These are phyloP conservation scores for Epinotia ramella DNA, from an alignment of 2,888 invertebrate genomes.

Conservation along the genomic window DNA sequence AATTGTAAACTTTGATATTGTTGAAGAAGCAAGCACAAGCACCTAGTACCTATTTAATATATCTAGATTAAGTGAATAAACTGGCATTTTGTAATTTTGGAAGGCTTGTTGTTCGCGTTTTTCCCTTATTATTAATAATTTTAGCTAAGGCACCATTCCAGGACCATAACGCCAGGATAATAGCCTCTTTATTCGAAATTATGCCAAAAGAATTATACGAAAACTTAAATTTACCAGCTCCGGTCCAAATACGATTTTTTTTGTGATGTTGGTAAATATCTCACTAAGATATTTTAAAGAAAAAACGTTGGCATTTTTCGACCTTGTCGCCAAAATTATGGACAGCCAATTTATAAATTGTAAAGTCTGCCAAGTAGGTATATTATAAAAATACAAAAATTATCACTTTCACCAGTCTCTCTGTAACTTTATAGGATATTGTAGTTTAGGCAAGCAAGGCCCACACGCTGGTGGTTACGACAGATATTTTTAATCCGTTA, in stretches of 20 bases:
- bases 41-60: background rate
- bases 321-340: background rate
- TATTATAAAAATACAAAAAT: slow-evolving; percentile 54
- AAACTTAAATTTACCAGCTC: background rate
- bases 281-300: background rate
- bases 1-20: background rate
- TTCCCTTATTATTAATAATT: background rate
- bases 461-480: slow-evolving; percentile 77
- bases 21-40: background rate
- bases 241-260: background rate
- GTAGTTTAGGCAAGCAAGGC: slow-evolving; percentile 69
- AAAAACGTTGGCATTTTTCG: background rate
- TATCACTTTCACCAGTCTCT: slow-evolving; percentile 52
- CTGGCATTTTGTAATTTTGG: slow-evolving; percentile 5
- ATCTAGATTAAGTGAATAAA: slow-evolving; percentile 9
- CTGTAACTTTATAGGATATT: slow-evolving; percentile 37
- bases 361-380: slow-evolving; percentile 15
- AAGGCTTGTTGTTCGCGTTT: background rate
- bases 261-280: background rate
- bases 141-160: background rate
- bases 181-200: background rate
- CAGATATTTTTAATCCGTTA: slow-evolving; percentile 76
- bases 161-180: background rate
- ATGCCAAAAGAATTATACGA: background rate
- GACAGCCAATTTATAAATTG: background rate